Base-by-base conservation (phyloP, 2,797 vertebrate genomes). In the Chaetophractus vellerosus region DNA sequence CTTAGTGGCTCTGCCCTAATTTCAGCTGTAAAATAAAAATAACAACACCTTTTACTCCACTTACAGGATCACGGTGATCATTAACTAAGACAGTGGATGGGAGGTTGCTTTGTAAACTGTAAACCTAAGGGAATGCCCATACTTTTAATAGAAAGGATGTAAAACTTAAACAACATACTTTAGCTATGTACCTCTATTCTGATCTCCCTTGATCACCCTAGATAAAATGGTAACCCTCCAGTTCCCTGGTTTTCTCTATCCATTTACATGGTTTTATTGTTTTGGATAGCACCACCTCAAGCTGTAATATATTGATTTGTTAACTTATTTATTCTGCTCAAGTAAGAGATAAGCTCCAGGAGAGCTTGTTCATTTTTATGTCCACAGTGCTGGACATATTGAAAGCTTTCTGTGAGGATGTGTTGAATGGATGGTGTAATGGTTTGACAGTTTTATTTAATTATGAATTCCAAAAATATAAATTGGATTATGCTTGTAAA, bases 101-200 rank as follows among this genome's bases (percentile, higher is more conserved):
- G 23, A 10, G 11, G 31, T 23, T n/a, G 26, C 23, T 59, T 31
- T 16, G n/a, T 9, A 28, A 33, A 14, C 9, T 23, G 19, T 12
- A 9, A 33, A 59, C 19, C n/a, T 63, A 1, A 41, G 41, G 38
- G 24, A 59, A 52, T 41, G 8, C 38, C 64, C 6, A 1, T 11
- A 2, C 11, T 45, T 9, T 2, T 28, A 21, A 23, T 18, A 7
- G 18, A 41, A 31, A 66, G 21, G 21, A 16, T 23, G 64, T 1
- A 16, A 50, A 5, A 14, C 6, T 21, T 1, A 52, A 41, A 16
- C 52, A 7, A 11, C 0, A 7, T 2, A 21, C 45, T 38, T 63
- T 26, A 10, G 15, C 45, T 3, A 5, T 6, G 28, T 19, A 5
- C 45, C 4, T 33, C 1, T 9, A 0, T 1, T 28, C 15, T 6